Evolutionary conservation across 2,113 vertebrate genomes (phyloP), one percentile per base, ranked within the genome.

Genomic region (Papio anubis): DNA sequence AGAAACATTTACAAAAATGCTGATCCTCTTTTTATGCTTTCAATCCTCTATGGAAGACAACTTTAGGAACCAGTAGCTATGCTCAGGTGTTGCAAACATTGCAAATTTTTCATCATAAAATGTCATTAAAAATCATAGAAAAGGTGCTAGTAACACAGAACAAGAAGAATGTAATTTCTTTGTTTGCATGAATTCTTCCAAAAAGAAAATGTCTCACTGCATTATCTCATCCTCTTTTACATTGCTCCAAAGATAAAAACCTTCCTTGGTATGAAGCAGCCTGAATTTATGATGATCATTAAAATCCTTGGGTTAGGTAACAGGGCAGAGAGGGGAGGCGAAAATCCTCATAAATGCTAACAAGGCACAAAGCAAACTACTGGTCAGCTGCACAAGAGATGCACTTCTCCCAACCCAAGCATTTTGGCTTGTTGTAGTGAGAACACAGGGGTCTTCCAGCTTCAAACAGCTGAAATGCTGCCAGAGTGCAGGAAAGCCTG

Each of bases 71-170:
- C 30, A 93, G 88, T 92, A 97, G 95, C 97, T 98, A 95, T 93
- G 92, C 76, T 97, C 87, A 97, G 38, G 78, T 98, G 98, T 97
- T 98, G 88, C 61, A 96, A 98, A 91, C 55, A 90, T 27, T 98
- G 90, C 84, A 98, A 68, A 96, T 61, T 97, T 96, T 97, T 96
- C 87, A 98, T 94, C 94, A 97, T 94, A 94, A 96, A 97, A 96
- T 97, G 93, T 97, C 72, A 93, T 88, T 91, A 96, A 97, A 83
- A 96, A 88, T 98, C 89, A 97, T 75, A 94, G 85, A 96, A 98
- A 97, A 81, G 72, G 57, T 45, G 38, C 50, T 87, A 50, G n/a
- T 93, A 93, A 90, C 40, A 20, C 90, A 61, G n/a, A 97, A 93
- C 52, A 89, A 66, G 57, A 38, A 97, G 32, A 91, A 80, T 45